A percentile compares a stretch with the other conserved stretches of the same genome.
phyloP scores from a whole-genome alignment of 2,888 invertebrate genomes.

The Creontiades dilutus region DNA sequence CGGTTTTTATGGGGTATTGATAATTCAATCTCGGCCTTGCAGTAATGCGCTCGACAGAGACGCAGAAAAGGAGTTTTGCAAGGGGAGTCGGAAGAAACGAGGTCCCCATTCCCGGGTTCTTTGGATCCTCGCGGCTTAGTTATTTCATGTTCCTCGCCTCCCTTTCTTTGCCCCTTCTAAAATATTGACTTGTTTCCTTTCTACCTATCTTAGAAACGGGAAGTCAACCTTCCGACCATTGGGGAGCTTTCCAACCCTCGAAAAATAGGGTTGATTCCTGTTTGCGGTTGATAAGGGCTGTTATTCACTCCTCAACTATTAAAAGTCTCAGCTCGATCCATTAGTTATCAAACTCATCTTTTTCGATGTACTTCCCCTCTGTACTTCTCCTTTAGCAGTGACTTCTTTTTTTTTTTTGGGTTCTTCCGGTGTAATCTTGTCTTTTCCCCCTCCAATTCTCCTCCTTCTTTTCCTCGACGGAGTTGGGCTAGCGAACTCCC shows the following conservation, averaged over 20 bases:
- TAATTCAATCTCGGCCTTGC: constrained; percentile 54
- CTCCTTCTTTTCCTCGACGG: not conserved
- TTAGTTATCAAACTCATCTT: constrained; percentile 69
- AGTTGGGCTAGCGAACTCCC: constrained; percentile 48
- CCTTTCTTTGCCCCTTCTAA: constrained; percentile 42
- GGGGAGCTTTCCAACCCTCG: constrained; percentile 40
- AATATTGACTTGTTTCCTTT: constrained; percentile 71
- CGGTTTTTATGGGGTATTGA: constrained; percentile 57
- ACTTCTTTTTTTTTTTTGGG: not conserved
- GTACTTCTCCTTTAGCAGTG: constrained; percentile 24
- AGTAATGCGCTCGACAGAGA: constrained; percentile 25
- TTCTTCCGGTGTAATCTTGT: constrained; percentile 31
- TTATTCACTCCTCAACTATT: constrained; percentile 70
- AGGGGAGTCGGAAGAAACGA: constrained; percentile 12
- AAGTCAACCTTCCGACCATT: constrained; percentile 53
- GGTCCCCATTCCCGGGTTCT: constrained; percentile 16
- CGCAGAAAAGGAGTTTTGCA: constrained; percentile 18
- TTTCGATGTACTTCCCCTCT: constrained; percentile 47
- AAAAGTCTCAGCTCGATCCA: constrained; percentile 69
- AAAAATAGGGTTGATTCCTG: constrained; percentile 68
- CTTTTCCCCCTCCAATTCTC: not conserved
- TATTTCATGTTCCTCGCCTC: constrained; percentile 40
- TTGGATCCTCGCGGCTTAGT: constrained; percentile 41
- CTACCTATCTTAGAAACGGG: constrained; percentile 63
- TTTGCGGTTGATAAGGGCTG: constrained; percentile 70